Base-by-base conservation (phyloP, 2,888 invertebrate genomes). In the Apotomis turbidana region DNA sequence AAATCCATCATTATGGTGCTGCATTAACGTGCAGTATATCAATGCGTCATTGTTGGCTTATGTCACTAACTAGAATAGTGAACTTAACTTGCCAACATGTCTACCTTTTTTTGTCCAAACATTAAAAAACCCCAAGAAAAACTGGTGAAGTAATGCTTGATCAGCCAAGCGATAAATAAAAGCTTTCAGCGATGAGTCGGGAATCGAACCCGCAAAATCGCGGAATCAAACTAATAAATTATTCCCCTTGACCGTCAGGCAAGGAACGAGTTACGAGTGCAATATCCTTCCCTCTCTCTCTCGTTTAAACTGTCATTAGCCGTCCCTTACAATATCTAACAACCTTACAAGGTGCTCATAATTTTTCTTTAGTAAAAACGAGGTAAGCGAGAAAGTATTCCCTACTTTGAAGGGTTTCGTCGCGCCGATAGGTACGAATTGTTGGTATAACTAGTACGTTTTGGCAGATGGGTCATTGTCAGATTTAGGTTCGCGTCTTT, bases 341-440 rank as follows among this genome's bases (percentile, higher is more conserved):
- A 68, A 71, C 51, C 67, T 80, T 80, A 79, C 83, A 83, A 83
- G 80, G 79, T 81, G 81, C 75, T 77, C 80, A 80, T 84, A 83
- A 81, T 82, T 74, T 72, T 68, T 44, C 38, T 49, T 27, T 49
- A 8, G 59, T 41, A 67, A 71, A 62, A 62, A 62, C 38, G 51
- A 4, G 67, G 36, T 0, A 49, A 57, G 61, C 12, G 36, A 10
- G 61, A n/a, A 51, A 6, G 9, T n/a, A n/a, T n/a, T n/a, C n/a
- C n/a, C n/a, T 15, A 67, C 4, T 27, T 15, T 15, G 5, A 4
- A n/a, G 55, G 61, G 61, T 71, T 68, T 67, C 49, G 61, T 55
- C 12, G 5, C 0, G 44, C n/a, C 9, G 46, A 46, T 36, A 4
- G 27, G 8, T 0, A 10, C 12, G 36, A 38, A 38, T 57, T 1